A percentile compares a stretch with the other conserved stretches of the same genome.
Evolutionary conservation across 1,140 invertebrate genomes (phyloP).

Genomic region (Solenopsis invicta): DNA sequence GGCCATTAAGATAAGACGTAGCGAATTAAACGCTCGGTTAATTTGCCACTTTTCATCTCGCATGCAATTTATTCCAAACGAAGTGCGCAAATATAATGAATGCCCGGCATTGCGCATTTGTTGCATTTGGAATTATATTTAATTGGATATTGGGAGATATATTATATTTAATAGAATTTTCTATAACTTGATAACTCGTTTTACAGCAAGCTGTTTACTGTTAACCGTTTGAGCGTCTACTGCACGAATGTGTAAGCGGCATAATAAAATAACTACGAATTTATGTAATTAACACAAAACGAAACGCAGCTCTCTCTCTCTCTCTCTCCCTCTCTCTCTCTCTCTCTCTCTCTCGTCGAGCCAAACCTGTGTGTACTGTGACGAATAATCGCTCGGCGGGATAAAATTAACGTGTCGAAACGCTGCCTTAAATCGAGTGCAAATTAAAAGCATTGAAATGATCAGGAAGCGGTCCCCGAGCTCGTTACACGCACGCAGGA

Average conservation of each 20-base stretch:
- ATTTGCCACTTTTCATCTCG: background rate
- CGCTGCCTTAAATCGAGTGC: slow-evolving; percentile 34
- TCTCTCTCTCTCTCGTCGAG: background rate
- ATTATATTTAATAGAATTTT: slow-evolving; percentile 24
- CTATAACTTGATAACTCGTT: background rate
- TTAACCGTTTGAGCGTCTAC: background rate
- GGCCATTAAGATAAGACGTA: background rate
- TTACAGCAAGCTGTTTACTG: background rate
- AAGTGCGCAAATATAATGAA: background rate
- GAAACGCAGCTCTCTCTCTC: too few species aligned
- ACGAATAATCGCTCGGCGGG: slow-evolving; percentile 3
- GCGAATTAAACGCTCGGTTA: background rate
- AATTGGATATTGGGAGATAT: background rate
- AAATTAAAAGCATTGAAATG: slow-evolving; percentile 52
- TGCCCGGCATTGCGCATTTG: background rate
- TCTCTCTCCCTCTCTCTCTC: too few species aligned
- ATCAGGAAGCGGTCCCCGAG: slow-evolving; percentile 24
- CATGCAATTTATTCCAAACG: background rate
- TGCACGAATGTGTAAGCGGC: background rate
- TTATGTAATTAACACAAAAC: slow-evolving; percentile 15
- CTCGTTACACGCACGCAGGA: slow-evolving; percentile 24
- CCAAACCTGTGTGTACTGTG: background rate
- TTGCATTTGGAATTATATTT: background rate
- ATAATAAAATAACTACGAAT: background rate
- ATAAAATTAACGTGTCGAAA: slow-evolving; percentile 21